Percentiles rank a stretch among this genome's conserved stretches.
These are phyloP conservation scores for Xestia c-nigrum DNA, from an alignment of 2,888 invertebrate genomes.

Conservation along the genomic window DNA sequence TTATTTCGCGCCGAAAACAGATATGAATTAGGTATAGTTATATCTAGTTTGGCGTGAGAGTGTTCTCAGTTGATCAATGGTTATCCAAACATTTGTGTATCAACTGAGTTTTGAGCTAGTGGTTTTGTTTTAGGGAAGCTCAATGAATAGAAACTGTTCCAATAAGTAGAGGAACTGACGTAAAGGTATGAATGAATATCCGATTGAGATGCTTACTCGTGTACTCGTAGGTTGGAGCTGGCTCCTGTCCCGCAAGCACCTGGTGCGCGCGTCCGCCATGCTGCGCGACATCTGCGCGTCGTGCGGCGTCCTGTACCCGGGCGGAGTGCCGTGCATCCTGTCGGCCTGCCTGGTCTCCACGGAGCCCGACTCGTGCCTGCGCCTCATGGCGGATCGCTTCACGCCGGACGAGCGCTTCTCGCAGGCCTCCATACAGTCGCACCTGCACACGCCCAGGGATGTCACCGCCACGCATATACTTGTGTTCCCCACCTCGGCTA, in stretches of 20 bases:
- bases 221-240: conserved; percentile 95
- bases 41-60: background rate
- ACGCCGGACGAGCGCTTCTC: conserved; percentile 98
- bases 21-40: background rate
- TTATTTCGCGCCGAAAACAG: background rate
- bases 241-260: conserved; percentile 97
- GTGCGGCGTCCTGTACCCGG: conserved; percentile 95
- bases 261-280: conserved; percentile 96
- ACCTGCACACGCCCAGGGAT: conserved; percentile 98
- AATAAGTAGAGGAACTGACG: background rate
- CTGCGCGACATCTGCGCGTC: conserved; percentile 97
- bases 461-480: conserved; percentile 99
- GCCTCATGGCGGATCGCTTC: conserved; percentile 98
- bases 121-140: background rate
- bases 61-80: background rate
- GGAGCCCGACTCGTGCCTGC: conserved; percentile 96
- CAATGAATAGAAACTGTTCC: background rate
- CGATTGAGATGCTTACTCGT: background rate
- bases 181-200: background rate
- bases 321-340: conserved; percentile 96
- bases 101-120: background rate
- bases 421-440: conserved; percentile 96
- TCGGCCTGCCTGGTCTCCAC: conserved; percentile 99
- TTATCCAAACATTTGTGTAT: background rate
- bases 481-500: conserved; percentile 99